Evolutionary conservation across 2,888 invertebrate genomes (phyloP), one percentile per base, ranked within the genome.

Genomic region (Euphydryas editha): DNA sequence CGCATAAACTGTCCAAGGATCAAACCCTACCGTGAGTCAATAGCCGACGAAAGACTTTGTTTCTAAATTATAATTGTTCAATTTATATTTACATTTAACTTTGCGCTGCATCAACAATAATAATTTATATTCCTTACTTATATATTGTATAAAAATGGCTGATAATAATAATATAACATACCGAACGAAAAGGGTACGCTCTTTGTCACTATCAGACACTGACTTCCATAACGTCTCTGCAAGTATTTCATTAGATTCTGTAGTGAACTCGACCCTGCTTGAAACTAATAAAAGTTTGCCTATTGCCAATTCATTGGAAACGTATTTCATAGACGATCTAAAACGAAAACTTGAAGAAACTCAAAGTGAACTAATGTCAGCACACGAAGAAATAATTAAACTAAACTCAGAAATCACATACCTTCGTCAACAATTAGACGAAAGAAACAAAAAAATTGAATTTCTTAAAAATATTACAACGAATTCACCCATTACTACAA

Each of bases 341-440:
- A 46, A 46, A 46, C 46, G 18, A 46, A 17, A 46, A 46, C 17
- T 46, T 17, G 46, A 46, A 17, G 18, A 46, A 18, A 18, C 18
- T 4, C 46, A 46, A 18, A 18, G 8, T 46, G 46, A 46, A 46
- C 46, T 46, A 7, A 8, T 18, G 7, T 46, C 17, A 18, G 46
- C 46, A 46, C 46, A 46, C 8, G 46, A 46, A 46, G 46, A 46
- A 46, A 46, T 46, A 46, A 46, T 46, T 17, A 17, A 46, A 18
- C 18, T 46, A 17, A 46, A 46, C 46, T 46, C 7, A 6, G 46
- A 46, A 46, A 46, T 46, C 17, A 8, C 17, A 8, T 8, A 17
- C 17, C 17, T 46, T 18, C 17, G 18, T 8, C 18, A 46, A 46
- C 1, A 18, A 46, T 44, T 17, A 44, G 44, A 44, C 15, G 44